phyloP scores from a whole-genome alignment of 2,113 vertebrate species.

The Eidolon helvum region DNA sequence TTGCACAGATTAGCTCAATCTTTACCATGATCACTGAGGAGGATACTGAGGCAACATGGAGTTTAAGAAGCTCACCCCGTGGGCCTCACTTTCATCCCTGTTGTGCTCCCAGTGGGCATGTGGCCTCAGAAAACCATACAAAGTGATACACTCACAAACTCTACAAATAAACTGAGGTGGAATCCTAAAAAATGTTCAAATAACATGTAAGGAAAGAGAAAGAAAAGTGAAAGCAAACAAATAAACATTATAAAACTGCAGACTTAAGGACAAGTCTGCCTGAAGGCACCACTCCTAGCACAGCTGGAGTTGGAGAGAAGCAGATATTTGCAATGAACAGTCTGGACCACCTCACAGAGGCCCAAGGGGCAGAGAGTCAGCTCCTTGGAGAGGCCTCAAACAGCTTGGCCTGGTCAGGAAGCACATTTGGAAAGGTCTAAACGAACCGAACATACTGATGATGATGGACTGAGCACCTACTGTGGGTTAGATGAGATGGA shows the following conservation, averaged over 20 bases:
- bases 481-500: background rate
- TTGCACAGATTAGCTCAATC: background rate
- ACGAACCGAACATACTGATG: background rate
- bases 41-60: background rate
- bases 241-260: background rate
- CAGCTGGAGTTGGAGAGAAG: background rate
- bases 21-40: background rate
- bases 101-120: background rate
- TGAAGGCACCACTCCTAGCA: background rate
- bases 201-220: background rate
- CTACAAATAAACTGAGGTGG: background rate
- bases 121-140: background rate
- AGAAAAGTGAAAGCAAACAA: background rate
- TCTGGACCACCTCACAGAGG: background rate
- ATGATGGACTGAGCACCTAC: background rate
- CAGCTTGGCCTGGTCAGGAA: background rate
- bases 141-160: background rate
- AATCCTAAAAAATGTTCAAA: background rate
- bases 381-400: background rate
- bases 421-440: background rate
- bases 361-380: background rate
- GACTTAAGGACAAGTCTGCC: background rate
- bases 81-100: background rate
- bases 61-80: background rate
- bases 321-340: background rate